phyloP scores from a whole-genome alignment of 2,113 vertebrate genomes.

The Odocoileus hemionus region DNA sequence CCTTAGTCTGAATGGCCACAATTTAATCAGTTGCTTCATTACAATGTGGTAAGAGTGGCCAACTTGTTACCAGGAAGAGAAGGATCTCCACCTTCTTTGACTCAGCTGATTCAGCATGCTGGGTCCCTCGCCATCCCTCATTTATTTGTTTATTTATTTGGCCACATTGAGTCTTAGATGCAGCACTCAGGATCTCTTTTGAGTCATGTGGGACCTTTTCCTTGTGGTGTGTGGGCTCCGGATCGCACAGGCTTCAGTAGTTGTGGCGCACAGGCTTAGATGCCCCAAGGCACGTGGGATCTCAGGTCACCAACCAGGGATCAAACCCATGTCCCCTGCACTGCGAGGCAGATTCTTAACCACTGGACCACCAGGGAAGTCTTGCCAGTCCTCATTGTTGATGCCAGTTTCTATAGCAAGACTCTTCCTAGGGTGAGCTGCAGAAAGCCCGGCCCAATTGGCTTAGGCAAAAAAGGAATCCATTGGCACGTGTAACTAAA shows the following conservation, averaged over 20 bases:
- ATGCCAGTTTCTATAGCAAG: background rate
- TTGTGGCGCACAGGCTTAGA: accelerated
- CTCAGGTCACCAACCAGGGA: background rate
- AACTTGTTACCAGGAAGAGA: background rate
- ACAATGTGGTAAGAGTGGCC: background rate
- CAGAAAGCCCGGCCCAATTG: background rate
- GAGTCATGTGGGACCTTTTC: background rate
- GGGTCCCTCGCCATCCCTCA: background rate
- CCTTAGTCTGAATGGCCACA: background rate
- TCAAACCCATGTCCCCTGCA: background rate
- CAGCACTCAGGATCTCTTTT: background rate
- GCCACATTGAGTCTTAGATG: background rate
- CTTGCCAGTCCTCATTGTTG: background rate
- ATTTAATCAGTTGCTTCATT: background rate
- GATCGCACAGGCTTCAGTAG: background rate
- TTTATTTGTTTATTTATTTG: background rate
- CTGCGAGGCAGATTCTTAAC: background rate
- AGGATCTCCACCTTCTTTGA: background rate
- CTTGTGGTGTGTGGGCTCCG: background rate
- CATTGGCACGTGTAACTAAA: no score
- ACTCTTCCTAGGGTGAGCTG: background rate
- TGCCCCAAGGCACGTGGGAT: background rate
- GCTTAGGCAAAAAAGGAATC: background rate
- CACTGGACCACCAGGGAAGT: background rate
- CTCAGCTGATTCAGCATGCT: background rate